Conservation (phyloP, 2,113 vertebrate species). For the Opisthocomus hoazin region DNA sequence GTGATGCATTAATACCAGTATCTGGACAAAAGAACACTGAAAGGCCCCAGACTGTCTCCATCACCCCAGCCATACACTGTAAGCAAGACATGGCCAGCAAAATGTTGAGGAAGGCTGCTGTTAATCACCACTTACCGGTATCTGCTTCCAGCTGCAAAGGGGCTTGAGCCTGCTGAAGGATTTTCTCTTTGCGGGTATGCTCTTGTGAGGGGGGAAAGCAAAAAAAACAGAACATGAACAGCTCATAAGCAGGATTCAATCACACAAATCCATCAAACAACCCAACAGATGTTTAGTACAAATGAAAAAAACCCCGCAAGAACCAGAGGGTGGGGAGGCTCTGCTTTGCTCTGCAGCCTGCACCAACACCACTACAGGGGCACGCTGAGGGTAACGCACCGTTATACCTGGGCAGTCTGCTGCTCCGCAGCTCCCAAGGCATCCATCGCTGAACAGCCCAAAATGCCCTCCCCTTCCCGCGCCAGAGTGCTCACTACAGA, state of each 20-base stretch:
- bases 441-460: background rate
- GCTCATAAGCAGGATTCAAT: background rate
- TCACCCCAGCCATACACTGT: background rate
- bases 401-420: accelerated
- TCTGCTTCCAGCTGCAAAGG: background rate
- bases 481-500: background rate
- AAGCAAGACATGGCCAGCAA: background rate
- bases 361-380: background rate
- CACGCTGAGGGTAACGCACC: background rate
- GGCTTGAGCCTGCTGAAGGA: accelerated
- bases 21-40: background rate
- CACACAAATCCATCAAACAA: background rate
- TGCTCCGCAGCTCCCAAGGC: background rate
- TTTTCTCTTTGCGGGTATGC: background rate
- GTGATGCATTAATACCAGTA: background rate
- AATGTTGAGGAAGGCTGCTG: background rate
- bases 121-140: background rate
- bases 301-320: background rate
- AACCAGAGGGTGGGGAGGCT: background rate
- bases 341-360: background rate
- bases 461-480: background rate
- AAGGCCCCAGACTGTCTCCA: background rate
- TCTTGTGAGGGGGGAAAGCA: background rate
- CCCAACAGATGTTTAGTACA: background rate
- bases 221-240: background rate